Conservation (phyloP, 1,140 invertebrate genomes). For the Papilio xuthus region DNA sequence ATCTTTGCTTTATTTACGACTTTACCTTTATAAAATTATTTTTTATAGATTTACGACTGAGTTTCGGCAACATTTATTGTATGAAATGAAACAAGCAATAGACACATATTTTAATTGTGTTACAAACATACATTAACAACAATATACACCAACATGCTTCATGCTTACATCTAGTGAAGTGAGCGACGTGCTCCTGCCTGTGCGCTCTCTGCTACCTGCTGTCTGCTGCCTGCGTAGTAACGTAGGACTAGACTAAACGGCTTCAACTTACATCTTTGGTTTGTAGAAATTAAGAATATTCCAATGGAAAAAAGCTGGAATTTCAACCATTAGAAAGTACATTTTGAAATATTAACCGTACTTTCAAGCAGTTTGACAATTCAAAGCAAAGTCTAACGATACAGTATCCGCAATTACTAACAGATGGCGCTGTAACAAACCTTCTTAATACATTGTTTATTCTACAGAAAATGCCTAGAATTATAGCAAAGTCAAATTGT, state of each 20-base stretch:
- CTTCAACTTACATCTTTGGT: background rate
- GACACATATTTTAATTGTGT: constrained; percentile 46
- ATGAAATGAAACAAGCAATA: background rate
- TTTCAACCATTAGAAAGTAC: background rate
- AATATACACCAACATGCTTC: constrained; percentile 42
- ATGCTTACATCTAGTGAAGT: background rate
- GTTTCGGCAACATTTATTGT: background rate
- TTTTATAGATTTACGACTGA: background rate
- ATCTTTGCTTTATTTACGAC: too few relatives aligned
- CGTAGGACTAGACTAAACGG: background rate
- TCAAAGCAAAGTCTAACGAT: too few relatives aligned
- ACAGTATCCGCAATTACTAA: background rate
- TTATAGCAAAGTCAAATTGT: too few relatives aligned
- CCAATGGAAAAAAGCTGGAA: too few relatives aligned
- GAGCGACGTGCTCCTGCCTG: background rate
- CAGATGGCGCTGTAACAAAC: background rate
- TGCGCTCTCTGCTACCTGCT: background rate
- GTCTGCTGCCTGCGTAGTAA: background rate
- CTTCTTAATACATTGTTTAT: too few relatives aligned
- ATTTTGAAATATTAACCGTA: background rate
- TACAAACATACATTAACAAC: constrained; percentile 58
- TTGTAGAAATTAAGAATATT: background rate
- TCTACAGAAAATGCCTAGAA: too few relatives aligned
- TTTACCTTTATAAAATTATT: background rate
- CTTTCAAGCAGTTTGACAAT: too few relatives aligned